phyloP scores from a whole-genome alignment of 2,797 vertebrate genomes.

The Pipistrellus nathusii region DNA sequence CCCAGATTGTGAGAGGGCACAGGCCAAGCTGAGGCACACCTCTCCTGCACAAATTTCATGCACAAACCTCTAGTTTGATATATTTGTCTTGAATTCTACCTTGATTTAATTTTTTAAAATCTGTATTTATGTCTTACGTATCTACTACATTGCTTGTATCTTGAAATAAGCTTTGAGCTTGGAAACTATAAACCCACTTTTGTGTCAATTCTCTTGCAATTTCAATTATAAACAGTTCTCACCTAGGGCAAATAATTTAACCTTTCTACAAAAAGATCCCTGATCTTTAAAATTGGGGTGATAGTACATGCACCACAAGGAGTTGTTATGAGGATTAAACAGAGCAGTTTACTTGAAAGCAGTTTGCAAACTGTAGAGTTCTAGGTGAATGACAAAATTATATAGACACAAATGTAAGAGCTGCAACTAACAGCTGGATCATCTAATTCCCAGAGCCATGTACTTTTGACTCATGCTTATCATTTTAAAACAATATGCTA shows the following conservation, averaged over 20 bases:
- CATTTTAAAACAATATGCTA: not conserved
- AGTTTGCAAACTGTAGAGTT: constrained; percentile 33
- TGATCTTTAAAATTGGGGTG: constrained; percentile 60
- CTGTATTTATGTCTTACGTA: not conserved
- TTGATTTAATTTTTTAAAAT: not conserved
- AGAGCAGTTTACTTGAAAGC: not conserved
- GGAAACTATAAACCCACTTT: not conserved
- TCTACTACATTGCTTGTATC: not conserved
- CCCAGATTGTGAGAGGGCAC: too few relatives aligned
- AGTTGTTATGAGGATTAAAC: not conserved
- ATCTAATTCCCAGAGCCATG: not conserved
- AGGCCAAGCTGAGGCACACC: too few relatives aligned
- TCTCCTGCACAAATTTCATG: too few relatives aligned
- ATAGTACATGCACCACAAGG: not conserved
- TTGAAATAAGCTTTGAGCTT: constrained; percentile 17
- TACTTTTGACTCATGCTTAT: not conserved
- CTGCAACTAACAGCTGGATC: not conserved
- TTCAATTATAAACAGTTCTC: constrained; percentile 32
- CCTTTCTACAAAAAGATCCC: constrained; percentile 49
- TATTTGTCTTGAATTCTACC: not conserved
- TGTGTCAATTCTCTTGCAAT: not conserved
- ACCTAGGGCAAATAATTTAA: constrained; percentile 21
- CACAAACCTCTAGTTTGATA: not conserved
- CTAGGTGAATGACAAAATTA: not conserved
- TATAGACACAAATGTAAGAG: not conserved